Base-by-base conservation (phyloP, 2,888 invertebrate genomes). In the Sycophila texana region DNA sequence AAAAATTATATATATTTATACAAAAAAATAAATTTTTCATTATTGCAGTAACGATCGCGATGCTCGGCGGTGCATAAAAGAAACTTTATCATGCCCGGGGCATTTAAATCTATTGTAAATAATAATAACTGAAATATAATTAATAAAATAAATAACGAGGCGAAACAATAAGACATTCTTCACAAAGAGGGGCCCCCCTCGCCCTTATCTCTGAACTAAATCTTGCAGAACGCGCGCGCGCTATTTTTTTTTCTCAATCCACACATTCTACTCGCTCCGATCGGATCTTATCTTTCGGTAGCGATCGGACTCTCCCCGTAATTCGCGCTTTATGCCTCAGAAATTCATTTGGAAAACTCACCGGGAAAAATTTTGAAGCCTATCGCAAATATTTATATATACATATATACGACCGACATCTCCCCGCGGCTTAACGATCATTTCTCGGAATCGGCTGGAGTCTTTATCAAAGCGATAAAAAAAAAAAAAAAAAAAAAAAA, bases 271-370 rank as follows among this genome's bases (percentile, higher is more conserved):
- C 61, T 39, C 53, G 51, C 22, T 70, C 61, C 47, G 68, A 76
- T 76, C 16, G 22, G 70, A 76, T 76, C 76, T 76, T 70, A 76
- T 76, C 70, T 39, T 39, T 10, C 39, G 39, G 39, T 39, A 39
- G 39, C 39, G 53, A 76, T 76, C 63, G 68, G 12, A 10, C 39
- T 39, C 22, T 55, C 60, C 26, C 68, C 47, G 49, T 39, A 68
- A 68, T 76, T 76, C 22, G 53, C 61, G 20, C 47, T 49, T 12
- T 58, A 66, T 57, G 57, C n/a, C 39, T 7, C 39, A 10, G 39
- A 39, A 39, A 26, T 49, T 30, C 51, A 39, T 61, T 51, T 61
- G 13, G 39, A 20, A 47, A 61, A 76, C 22, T 39, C 39, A 26
- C 4, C 39, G n/a, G n/a, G 16, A 22, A 61, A 20, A 51, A 39